Conservation (phyloP, 2,888 invertebrate species). For the Cyclophora punctaria region DNA sequence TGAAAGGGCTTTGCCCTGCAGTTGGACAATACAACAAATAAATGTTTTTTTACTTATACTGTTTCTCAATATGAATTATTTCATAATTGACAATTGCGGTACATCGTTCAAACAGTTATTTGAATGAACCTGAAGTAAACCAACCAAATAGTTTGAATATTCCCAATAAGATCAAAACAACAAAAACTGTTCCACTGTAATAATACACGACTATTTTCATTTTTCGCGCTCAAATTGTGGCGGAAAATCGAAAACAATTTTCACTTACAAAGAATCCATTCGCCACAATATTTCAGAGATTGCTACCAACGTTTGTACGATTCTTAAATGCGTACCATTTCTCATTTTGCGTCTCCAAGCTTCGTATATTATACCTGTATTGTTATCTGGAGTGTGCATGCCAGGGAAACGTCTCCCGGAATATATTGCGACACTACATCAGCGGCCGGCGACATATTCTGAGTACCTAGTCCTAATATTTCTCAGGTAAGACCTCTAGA, state of each 20-base stretch:
- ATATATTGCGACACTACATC: slow-evolving; percentile 42
- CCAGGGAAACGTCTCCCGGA: slow-evolving; percentile 25
- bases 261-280: not conserved
- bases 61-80: no score
- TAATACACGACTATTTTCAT: not conserved
- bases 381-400: slow-evolving; percentile 35
- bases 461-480: slow-evolving; percentile 24
- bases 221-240: not conserved
- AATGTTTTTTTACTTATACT: no score
- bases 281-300: slow-evolving; percentile 2
- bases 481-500: slow-evolving; percentile 11
- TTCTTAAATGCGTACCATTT: slow-evolving; percentile 20
- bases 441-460: slow-evolving; percentile 27
- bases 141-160: no score
- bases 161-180: slow-evolving; percentile 1
- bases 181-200: not conserved
- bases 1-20: no score
- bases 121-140: no score
- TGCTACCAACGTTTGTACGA: slow-evolving; percentile 9
- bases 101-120: no score
- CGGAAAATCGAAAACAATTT: not conserved
- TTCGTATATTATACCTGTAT: slow-evolving; percentile 11
- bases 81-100: no score
- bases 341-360: slow-evolving; percentile 21
- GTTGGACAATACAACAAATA: no score